phyloP scores from a whole-genome alignment of 1,140 invertebrate species.

The Bathynomus jamesi region DNA sequence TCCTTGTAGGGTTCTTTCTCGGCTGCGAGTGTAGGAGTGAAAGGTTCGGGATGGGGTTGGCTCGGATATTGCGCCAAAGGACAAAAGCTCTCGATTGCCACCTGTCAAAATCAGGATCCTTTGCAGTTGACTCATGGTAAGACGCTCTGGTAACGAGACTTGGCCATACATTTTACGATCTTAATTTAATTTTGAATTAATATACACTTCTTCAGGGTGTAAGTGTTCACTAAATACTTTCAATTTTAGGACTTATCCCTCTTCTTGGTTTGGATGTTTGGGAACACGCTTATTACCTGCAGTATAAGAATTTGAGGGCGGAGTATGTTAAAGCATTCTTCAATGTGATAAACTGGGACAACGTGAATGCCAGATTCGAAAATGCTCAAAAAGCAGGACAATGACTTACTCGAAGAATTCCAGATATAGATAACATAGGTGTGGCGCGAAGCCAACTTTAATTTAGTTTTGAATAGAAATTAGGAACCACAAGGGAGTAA shows the following conservation, averaged over 20 bases:
- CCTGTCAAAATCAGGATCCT: slow-evolving; percentile 97
- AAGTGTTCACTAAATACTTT: not conserved
- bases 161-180: too few relatives aligned
- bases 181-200: too few relatives aligned
- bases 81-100: slow-evolving; percentile 69
- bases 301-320: slow-evolving; percentile 40
- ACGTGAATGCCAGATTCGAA: slow-evolving; percentile 31
- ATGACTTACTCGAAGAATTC: too few relatives aligned
- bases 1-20: slow-evolving; percentile 13
- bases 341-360: slow-evolving; percentile 42
- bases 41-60: slow-evolving; percentile 98
- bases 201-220: too few relatives aligned
- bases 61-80: slow-evolving; percentile 77
- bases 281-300: slow-evolving; percentile 44
- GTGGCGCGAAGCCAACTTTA: too few relatives aligned
- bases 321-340: slow-evolving; percentile 42
- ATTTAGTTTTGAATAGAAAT: too few relatives aligned
- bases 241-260: slow-evolving; percentile 77
- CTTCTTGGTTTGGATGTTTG: slow-evolving; percentile 64
- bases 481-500: too few relatives aligned
- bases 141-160: too few relatives aligned
- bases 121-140: slow-evolving; percentile 61
- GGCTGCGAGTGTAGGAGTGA: slow-evolving; percentile 30
- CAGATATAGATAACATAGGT: too few relatives aligned
- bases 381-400: slow-evolving; percentile 8